phyloP scores from a whole-genome alignment of 1,140 invertebrate genomes.

The Dendroctonus ponderosae region DNA sequence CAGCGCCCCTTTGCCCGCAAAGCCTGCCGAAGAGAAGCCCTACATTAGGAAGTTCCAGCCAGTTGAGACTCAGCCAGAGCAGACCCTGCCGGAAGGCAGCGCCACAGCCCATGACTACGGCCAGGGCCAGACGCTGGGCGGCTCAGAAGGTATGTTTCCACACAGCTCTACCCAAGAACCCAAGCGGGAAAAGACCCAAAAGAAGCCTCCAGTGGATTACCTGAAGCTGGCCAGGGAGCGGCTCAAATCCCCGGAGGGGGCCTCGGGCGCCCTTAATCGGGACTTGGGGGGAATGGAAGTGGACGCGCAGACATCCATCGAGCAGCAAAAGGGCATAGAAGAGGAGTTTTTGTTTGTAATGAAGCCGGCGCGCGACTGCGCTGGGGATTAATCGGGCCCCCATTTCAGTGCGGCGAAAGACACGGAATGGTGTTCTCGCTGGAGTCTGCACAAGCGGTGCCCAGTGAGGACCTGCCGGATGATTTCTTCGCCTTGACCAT shows the following conservation, averaged over 20 bases:
- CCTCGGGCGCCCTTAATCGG: conserved; percentile 11
- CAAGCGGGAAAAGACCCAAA: background rate
- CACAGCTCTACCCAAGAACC: background rate
- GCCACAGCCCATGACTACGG: conserved; percentile 19
- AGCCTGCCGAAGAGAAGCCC: conserved; percentile 47
- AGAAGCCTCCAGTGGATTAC: conserved; percentile 29
- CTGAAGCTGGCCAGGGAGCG: conserved; percentile 42
- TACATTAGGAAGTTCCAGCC: conserved; percentile 44
- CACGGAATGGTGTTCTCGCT: conserved; percentile 69
- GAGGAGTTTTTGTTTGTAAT: conserved; percentile 50
- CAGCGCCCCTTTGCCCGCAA: conserved; percentile 52
- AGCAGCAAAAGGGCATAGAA: conserved; percentile 32
- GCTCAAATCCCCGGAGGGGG: conserved; percentile 23
- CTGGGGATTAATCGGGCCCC: no score
- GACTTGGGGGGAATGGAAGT: conserved; percentile 18
- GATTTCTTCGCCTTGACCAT: conserved; percentile 82
- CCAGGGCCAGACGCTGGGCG: conserved; percentile 8
- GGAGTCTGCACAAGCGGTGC: conserved; percentile 56
- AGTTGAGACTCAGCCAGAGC: background rate
- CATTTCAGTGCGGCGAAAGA: conserved; percentile 58
- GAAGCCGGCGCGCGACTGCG: conserved; percentile 16
- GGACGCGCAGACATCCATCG: conserved; percentile 17
- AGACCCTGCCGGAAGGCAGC: background rate
- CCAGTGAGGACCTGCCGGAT: conserved; percentile 68
- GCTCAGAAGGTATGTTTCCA: conserved; percentile 3